Conservation (phyloP, 2,797 vertebrate genomes). For the Platyrinchus mystaceus region DNA sequence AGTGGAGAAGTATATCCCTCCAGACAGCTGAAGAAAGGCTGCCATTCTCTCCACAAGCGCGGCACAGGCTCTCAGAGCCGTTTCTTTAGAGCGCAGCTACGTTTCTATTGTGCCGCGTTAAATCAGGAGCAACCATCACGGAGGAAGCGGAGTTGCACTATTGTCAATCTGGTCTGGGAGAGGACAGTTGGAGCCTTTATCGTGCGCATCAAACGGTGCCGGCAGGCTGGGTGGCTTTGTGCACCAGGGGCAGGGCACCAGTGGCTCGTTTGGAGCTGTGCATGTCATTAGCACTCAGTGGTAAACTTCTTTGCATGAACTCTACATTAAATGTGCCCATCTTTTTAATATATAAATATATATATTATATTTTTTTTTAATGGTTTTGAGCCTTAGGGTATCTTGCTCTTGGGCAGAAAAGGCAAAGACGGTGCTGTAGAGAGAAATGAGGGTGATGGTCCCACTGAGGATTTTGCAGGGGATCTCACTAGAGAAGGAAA, state of each 20-base stretch:
- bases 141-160: slow-evolving; percentile 10
- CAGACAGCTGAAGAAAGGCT: slow-evolving; percentile 67
- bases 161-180: not conserved
- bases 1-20: slow-evolving; percentile 47
- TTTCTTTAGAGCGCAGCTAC: slow-evolving; percentile 41
- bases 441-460: not conserved
- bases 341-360: not conserved
- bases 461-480: not conserved
- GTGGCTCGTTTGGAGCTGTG: not conserved
- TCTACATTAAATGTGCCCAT: not conserved
- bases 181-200: slow-evolving; percentile 52
- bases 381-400: not conserved
- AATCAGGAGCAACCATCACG: slow-evolving; percentile 53
- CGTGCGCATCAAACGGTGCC: not conserved
- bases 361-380: not conserved
- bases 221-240: slow-evolving; percentile 48
- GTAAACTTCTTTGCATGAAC: not conserved
- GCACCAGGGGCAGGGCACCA: not conserved
- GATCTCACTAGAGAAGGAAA: not conserved
- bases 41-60: not conserved
- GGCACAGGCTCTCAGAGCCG: not conserved
- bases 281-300: not conserved
- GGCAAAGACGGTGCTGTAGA: not conserved
- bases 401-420: not conserved
- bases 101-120: slow-evolving; percentile 30